Base-by-base conservation (phyloP, 2,113 vertebrate genomes). In the Gadus chalcogrammus region DNA sequence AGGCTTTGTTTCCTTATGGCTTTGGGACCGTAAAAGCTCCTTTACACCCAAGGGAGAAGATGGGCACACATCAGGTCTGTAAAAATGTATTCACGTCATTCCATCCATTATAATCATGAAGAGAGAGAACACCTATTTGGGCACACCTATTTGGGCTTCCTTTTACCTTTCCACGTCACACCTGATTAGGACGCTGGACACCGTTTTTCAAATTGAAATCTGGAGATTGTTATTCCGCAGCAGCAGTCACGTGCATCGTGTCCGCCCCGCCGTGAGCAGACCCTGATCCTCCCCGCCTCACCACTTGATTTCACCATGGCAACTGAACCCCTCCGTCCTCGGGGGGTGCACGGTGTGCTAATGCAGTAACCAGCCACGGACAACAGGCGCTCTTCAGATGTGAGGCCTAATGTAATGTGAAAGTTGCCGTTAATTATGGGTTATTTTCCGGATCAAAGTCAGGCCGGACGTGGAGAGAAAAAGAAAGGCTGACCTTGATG, bases 361-460 rank as follows among this genome's bases (percentile, higher is more conserved):
- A 68, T 73, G 67, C 58, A 85, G 77, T 69, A 68, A 69, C 73
- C 82, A 71, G 64, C 58, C 3, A 15, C 59, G 48, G 66, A 79
- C 82, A 85, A 78, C 73, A 84, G 69, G 80, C 79, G 73, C 77
- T 79, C 64, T 60, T 79, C 31, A 76, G 76, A 84, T 88, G 42
- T 48, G 5, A 48, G 42, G 2, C 42, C 42, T 13, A 13, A 48
- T 13, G 42, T 48, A 48, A 48, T 48, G 42, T 13, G 42, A 48
- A 27, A 80, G 85, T 64, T 68, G 69, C 77, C 60, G 69, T 78
- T 75, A 20, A 24, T 72, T 71, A 77, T 77, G 79, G 42, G 42
- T 48, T 6, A 12, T 13, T 48, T 48, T 48, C 42, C 42, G 11
- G 42, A 88, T 82, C 72, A 82, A 76, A 83, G 79, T 65, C 70